Conservation (phyloP, 2,888 invertebrate species). For the Lasioglossum figueresi region DNA sequence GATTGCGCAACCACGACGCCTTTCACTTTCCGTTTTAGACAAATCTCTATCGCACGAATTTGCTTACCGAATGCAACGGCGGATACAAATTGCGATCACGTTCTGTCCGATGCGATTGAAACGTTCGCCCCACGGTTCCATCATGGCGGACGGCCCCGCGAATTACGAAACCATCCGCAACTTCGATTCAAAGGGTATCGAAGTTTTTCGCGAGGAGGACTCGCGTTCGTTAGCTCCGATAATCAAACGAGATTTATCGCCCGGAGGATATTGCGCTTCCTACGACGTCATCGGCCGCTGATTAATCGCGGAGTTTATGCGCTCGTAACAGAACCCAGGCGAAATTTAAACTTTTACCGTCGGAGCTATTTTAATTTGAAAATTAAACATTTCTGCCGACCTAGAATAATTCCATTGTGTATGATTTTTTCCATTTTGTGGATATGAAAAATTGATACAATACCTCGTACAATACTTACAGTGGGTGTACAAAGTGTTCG, state of each 20-base stretch:
- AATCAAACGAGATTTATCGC: neutral
- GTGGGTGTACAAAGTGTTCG: no score
- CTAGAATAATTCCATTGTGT: no score
- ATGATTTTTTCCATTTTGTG: no score
- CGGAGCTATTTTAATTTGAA: no score
- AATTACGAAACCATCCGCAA: neutral
- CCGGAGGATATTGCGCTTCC: neutral
- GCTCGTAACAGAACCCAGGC: neutral
- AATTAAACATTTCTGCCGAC: no score
- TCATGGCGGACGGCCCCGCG: neutral
- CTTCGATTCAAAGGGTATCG: neutral
- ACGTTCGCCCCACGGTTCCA: neutral
- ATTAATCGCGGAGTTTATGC: neutral
- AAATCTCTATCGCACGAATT: slow-evolving; percentile 42
- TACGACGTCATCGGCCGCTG: slow-evolving; percentile 14
- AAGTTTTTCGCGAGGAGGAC: neutral
- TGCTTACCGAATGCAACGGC: slow-evolving; percentile 11
- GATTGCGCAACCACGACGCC: slow-evolving; percentile 37
- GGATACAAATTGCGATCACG: slow-evolving; percentile 9
- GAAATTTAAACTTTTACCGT: neutral
- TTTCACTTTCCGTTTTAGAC: slow-evolving; percentile 57
- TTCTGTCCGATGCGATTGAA: slow-evolving; percentile 30
- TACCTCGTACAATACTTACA: no score
- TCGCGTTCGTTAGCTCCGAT: neutral
- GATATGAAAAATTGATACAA: no score